These are phyloP conservation scores for Anabacerthia variegaticeps DNA, from an alignment of 2,797 vertebrate species.

Conservation along the genomic window DNA sequence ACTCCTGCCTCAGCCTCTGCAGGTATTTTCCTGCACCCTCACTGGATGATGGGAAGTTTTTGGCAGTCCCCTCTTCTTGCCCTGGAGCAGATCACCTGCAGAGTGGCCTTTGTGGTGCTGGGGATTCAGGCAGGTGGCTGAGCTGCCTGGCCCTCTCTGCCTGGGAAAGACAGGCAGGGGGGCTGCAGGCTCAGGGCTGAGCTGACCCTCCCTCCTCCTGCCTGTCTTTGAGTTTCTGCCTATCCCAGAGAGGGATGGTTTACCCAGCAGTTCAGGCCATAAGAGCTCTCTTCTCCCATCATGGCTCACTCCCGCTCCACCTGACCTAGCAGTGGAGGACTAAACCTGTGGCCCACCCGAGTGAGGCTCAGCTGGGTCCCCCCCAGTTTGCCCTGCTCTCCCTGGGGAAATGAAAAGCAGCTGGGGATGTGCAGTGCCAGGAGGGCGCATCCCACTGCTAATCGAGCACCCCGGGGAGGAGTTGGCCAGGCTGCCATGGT, in stretches of 20 bases:
- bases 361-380: background rate
- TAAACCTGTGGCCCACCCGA: accelerated
- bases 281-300: background rate
- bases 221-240: background rate
- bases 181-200: background rate
- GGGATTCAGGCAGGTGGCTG: background rate
- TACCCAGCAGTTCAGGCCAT: background rate
- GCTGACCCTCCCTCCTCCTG: background rate
- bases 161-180: background rate
- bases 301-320: background rate
- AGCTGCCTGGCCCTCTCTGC: background rate
- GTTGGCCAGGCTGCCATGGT: background rate
- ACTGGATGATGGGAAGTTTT: background rate
- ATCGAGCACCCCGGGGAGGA: accelerated
- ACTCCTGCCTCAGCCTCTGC: background rate
- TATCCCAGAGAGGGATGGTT: accelerated
- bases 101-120: background rate
- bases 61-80: background rate
- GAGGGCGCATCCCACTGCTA: background rate
- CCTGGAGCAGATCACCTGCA: conserved; percentile 39
- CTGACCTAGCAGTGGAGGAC: background rate
- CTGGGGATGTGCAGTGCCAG: accelerated
- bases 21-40: conserved; percentile 11
- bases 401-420: background rate
- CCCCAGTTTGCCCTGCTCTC: background rate